These are phyloP conservation scores for Phataginus tetradactyla DNA, from an alignment of 2,797 vertebrate genomes.

Conservation along the genomic window DNA sequence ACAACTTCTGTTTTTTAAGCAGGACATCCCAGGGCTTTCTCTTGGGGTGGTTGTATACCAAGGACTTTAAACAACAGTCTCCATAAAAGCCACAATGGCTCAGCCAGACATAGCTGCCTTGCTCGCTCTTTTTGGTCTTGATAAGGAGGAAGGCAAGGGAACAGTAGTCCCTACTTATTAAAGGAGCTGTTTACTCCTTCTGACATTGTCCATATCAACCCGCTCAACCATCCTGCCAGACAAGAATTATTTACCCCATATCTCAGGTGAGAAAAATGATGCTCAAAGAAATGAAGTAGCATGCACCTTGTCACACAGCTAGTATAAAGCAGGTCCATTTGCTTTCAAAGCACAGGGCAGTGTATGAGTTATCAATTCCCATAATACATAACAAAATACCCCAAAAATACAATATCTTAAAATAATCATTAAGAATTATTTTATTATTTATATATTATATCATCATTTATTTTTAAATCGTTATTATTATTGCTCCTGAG, in stretches of 20 bases:
- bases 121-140: neutral
- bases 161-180: neutral
- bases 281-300: neutral
- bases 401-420: neutral
- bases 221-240: neutral
- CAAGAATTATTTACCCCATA: neutral
- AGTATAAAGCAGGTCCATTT: neutral
- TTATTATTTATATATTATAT: neutral
- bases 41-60: neutral
- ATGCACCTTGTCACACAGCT: neutral
- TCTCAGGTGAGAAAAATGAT: neutral
- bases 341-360: neutral
- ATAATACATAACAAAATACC: neutral
- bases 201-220: neutral
- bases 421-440: neutral
- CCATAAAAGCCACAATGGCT: neutral
- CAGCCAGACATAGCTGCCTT: neutral
- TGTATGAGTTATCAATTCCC: neutral
- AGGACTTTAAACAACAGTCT: conserved; percentile 5
- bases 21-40: neutral
- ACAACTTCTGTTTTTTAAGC: neutral
- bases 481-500: neutral
- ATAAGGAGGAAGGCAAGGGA: neutral
- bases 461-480: neutral
- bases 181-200: neutral